Conservation (phyloP, 2,113 vertebrate species). For the Myxocyprinus asiaticus region DNA sequence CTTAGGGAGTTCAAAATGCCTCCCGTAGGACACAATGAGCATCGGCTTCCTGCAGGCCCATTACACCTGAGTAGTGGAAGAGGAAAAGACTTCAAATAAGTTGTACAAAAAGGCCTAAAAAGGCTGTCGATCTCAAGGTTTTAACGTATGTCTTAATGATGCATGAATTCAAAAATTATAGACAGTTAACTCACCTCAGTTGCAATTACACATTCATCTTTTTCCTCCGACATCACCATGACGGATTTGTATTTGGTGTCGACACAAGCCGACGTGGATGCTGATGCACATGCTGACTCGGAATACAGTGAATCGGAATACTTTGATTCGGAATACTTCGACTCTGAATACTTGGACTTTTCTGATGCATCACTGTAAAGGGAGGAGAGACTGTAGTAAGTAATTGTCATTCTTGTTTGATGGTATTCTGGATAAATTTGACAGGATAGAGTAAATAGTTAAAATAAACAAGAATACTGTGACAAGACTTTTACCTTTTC, state of each 20-base stretch:
- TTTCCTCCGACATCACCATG: conserved; percentile 95
- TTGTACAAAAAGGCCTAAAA: background rate
- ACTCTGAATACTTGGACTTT: conserved; percentile 77
- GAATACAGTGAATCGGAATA: conserved; percentile 56
- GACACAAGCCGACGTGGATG: conserved; percentile 80
- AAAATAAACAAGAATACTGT: background rate
- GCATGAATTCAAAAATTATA: no score
- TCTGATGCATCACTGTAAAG: conserved; percentile 81
- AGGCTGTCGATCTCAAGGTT: background rate
- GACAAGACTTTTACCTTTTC: conserved; percentile 78
- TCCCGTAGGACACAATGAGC: conserved; percentile 86
- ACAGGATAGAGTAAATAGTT: background rate
- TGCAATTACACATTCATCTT: conserved; percentile 97
- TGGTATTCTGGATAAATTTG: background rate
- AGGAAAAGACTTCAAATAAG: background rate
- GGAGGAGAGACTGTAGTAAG: conserved; percentile 37
- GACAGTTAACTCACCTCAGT: conserved; percentile 85
- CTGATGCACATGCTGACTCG: conserved; percentile 56
- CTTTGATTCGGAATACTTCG: conserved; percentile 52
- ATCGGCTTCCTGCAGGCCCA: conserved; percentile 75
- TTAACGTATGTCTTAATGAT: background rate
- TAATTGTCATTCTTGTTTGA: background rate
- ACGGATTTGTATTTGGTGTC: conserved; percentile 99
- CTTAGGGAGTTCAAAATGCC: conserved; percentile 82
- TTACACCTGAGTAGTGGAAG: conserved; percentile 81